Evolutionary conservation across 1,140 invertebrate species (phyloP), one percentile per base, ranked within the genome.

Genomic region (Drosophila sp.): DNA sequence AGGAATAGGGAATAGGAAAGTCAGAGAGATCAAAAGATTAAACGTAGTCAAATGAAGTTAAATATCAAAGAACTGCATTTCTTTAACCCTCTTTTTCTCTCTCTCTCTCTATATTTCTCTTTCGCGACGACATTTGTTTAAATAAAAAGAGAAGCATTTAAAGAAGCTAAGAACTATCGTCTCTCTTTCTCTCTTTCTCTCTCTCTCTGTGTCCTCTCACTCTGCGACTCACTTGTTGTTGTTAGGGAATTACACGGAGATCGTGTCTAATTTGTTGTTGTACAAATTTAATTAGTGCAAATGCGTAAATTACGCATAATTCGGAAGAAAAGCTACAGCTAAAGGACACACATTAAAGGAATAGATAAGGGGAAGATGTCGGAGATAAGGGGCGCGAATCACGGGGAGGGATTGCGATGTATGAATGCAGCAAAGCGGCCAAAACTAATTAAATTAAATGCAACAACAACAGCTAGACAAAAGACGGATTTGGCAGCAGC

Each of bases 371-470:
- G 43, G n/a, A n/a, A 4, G 29, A 9, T 8, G 6, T 21, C 9
- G 8, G 21, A 9, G 9, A 9, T 8, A n/a, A 6, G 32, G 11
- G 18, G 11, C 16, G 11, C 13, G 8, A 7, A 14, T 18, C 7
- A 11, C 32, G 32, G 32, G 4, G 25, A 7, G 18, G 32, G 3
- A 11, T 8, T 11, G 7, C 4, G 21, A 13, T 16, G 29, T 57
- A 38, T 50, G 38, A 38, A 54, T 43, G 57, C 74, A 65, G 53
- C 64, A 78, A 72, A 67, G 63, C 64, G 50, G 65, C 46, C 61
- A 79, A 86, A 87, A 89, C 83, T 89, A 87, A 87, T 89, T 89
- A 79, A 82, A 76, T 82, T 76, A 87, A 78, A 69, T 65, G 57
- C 46, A 51, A 65, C 48, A 73, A 67, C 45, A 65, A 53, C 38